Evolutionary conservation across 2,113 vertebrate genomes (phyloP).

Genomic region (Chamaetylas fuelleborni): DNA sequence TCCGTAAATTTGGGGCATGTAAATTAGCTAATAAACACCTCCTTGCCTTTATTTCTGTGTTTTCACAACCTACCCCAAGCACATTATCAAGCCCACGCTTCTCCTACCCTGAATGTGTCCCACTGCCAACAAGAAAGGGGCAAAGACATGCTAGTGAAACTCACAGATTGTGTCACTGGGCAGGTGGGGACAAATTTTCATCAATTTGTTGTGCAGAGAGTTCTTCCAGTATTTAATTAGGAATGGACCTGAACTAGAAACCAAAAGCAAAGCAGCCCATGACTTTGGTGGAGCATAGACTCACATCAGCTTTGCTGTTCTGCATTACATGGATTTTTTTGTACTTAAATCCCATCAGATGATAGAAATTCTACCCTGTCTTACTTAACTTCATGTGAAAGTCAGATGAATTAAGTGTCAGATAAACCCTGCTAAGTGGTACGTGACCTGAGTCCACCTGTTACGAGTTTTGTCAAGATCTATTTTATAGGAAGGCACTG

Average conservation of each 20-base stretch:
- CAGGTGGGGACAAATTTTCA: neutral
- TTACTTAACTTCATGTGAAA: slow-evolving; percentile 14
- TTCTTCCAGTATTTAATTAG: neutral
- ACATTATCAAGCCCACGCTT: neutral
- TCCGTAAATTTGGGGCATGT: neutral
- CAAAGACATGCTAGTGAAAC: neutral
- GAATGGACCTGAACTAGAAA: neutral
- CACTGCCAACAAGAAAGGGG: neutral
- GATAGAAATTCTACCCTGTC: neutral
- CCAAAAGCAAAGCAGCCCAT: neutral
- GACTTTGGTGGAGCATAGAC: neutral
- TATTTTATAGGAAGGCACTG: neutral
- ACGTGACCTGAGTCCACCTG: neutral
- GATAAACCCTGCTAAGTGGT: neutral
- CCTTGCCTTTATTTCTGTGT: neutral
- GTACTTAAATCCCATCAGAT: neutral
- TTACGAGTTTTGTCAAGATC: neutral
- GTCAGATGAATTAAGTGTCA: neutral
- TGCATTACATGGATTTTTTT: neutral
- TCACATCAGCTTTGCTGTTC: neutral
- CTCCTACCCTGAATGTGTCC: neutral
- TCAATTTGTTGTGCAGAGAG: neutral
- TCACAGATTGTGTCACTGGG: neutral
- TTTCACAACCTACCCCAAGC: neutral
- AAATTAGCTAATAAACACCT: neutral